Percentiles rank a stretch among this genome's conserved stretches.
phyloP scores from a whole-genome alignment of 2,888 invertebrate genomes.

The Cantharis rustica region DNA sequence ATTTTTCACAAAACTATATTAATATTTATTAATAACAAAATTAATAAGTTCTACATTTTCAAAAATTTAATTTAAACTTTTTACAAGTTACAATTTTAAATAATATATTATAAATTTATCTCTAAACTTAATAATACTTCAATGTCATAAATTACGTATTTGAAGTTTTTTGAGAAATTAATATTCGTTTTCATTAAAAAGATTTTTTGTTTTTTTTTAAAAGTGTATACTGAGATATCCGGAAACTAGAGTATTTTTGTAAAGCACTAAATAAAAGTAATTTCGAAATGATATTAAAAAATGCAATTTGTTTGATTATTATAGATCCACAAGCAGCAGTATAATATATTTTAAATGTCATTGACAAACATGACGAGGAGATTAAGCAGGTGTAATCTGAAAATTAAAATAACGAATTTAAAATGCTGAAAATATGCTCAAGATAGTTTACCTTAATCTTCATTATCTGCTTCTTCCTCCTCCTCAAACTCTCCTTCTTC shows the following conservation, averaged over 20 bases:
- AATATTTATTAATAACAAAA: not conserved
- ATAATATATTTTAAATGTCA: not conserved
- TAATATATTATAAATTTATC: not conserved
- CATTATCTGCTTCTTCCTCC: slow-evolving; percentile 73
- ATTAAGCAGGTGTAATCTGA: not conserved
- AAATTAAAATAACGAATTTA: not conserved
- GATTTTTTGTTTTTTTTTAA: not conserved
- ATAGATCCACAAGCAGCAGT: not conserved
- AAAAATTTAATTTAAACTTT: not conserved
- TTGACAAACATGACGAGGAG: not conserved
- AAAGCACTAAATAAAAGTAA: not conserved
- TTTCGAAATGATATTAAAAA: not conserved
- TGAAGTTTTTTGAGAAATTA: not conserved
- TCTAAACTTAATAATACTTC: not conserved
- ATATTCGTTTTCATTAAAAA: not conserved
- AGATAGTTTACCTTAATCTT: slow-evolving; percentile 43
- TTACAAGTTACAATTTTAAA: not conserved
- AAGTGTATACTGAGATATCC: not conserved
- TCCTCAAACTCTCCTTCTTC: slow-evolving; percentile 83
- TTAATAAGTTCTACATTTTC: not conserved
- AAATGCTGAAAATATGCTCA: not conserved
- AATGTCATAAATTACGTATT: not conserved
- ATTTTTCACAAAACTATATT: not conserved
- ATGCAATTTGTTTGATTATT: not conserved
- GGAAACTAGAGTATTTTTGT: not conserved